Evolutionary conservation across 2,113 vertebrate genomes (phyloP), one percentile per base, ranked within the genome.

Genomic region (Corydoras maculifer): DNA sequence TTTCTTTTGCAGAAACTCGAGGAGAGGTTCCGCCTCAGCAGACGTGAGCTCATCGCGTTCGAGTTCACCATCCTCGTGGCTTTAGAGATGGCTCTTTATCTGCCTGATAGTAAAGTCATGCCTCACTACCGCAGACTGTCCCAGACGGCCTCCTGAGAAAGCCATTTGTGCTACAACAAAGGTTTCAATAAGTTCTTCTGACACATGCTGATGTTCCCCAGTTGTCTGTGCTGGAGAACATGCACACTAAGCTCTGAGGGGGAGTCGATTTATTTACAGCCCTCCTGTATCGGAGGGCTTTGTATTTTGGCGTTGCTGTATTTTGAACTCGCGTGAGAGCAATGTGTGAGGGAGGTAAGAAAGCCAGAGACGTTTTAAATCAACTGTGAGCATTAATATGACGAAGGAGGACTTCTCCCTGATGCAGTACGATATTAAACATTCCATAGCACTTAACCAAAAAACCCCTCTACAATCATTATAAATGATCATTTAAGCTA

Each of bases 21-120:
- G 84, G 96, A 99, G 77, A 88, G 94, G 57, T 99, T 99, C 80
- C 82, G 96, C 65, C 92, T 98, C 87, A 90, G 94, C 86, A 86
- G 96, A 68, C 87, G 91, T 70, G 96, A 99, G 80, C 90, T 99
- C 31, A 96, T 98, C 0, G 87, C 88, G 0, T 95, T 98, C 8
- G 96, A 99, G 84, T 95, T 99, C 87, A 95, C 94, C 0, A 94
- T 96, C 74, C 94, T 99, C 4, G 96, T 99, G 4, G 96, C 94
- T 83, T 84, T 99, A 88, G 93, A 99, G 84, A 94, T 99, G 79
- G 94, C 94, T 11, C 93, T 99, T 62, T 98, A 98, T 71, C 93
- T 99, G 18, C 95, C 95, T 0, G 96, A 98, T 74, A 93, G 87
- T 79, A 93, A 97, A 83, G 94, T 98, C 76, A 89, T 97, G 91